Conservation (phyloP, 2,888 invertebrate species). For the Microdon myrmicae region DNA sequence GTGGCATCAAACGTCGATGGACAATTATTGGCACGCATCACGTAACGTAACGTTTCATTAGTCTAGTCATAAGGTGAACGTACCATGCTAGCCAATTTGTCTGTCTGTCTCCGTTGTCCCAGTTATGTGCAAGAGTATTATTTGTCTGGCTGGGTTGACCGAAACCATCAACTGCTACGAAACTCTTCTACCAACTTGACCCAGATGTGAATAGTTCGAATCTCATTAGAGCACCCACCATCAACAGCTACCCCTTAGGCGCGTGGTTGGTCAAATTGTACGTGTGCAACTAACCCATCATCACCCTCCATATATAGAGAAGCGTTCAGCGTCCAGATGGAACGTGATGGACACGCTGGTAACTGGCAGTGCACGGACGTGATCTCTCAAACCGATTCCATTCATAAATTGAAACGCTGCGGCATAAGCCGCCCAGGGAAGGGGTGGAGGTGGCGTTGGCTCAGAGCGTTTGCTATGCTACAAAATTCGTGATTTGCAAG, state of each 20-base stretch:
- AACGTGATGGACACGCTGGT: conserved; percentile 64
- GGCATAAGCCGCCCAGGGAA: background rate
- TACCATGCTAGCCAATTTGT: no score
- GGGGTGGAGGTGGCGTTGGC: conserved; percentile 17
- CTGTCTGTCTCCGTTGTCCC: conserved; percentile 30
- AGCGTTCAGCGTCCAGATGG: conserved; percentile 55
- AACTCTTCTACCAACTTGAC: conserved; percentile 46
- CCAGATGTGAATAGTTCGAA: conserved; percentile 43
- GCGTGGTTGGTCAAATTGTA: conserved; percentile 15
- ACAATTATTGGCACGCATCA: conserved; percentile 48
- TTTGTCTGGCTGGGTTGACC: no score
- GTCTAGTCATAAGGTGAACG: conserved; percentile 37
- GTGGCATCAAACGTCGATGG: conserved; percentile 11
- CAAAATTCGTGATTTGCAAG: conserved; percentile 52
- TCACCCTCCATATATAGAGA: conserved; percentile 45
- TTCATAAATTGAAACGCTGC: conserved; percentile 52
- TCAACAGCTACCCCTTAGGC: no score
- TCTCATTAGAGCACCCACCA: conserved; percentile 49
- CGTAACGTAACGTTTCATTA: conserved; percentile 51
- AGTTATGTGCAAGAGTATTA: no score
- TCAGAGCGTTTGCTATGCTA: conserved; percentile 40
- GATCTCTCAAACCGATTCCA: conserved; percentile 54
- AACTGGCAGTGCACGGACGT: conserved; percentile 56
- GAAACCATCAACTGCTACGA: no score
- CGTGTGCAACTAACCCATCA: conserved; percentile 44